Evolutionary conservation across 35 echinoderm and acorn worm species (phyloP), one percentile per base, ranked within the genome.

Genomic region (Amphiura filiformis): DNA sequence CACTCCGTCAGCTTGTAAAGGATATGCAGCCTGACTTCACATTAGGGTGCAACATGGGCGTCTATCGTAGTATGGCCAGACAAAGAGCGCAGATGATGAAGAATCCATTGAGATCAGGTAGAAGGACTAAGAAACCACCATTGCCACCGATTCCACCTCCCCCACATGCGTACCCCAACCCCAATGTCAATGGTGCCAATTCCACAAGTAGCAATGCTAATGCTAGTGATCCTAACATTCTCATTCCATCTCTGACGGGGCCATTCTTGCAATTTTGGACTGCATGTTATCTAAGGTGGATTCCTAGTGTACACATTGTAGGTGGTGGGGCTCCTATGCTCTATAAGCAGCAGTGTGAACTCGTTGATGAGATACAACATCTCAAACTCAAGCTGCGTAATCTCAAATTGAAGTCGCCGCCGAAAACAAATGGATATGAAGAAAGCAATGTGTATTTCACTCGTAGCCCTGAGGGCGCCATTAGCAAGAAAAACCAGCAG

Each of bases 311-410:
- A 0, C 96, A 99, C 56, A 94, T 93, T 18, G 57, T 99, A 13
- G 89, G 90, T n/a, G 96, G 96, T 18, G 96, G 96, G 1, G 36
- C 77, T 41, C 86, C 93, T 11, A 77, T 81, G 1, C 57, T 95
- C 37, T 99, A 92, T 76, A 89, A 92, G 64, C 96, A 99, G 76
- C 93, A 99, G 76, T 99, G 96, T 39, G 85, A 85, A 34, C 64
- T 99, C 39, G 93, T 99, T 52, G 96, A 93, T 82, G 96, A 99
- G 78, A 95, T 99, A 14, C 96, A 94, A 56, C 89, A 99, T 41
- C 88, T 99, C 30, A 81, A 89, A 37, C 82, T 90, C 52, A 94
- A 89, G 35, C 79, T 99, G 18, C 86, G 85, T 13, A 92, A 92
- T 80, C 81, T 76, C 2, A 79, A 88, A 26, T 78, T 87, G 39